Base-by-base conservation (phyloP, 2,888 invertebrate genomes). In the Cephus sareptanus region DNA sequence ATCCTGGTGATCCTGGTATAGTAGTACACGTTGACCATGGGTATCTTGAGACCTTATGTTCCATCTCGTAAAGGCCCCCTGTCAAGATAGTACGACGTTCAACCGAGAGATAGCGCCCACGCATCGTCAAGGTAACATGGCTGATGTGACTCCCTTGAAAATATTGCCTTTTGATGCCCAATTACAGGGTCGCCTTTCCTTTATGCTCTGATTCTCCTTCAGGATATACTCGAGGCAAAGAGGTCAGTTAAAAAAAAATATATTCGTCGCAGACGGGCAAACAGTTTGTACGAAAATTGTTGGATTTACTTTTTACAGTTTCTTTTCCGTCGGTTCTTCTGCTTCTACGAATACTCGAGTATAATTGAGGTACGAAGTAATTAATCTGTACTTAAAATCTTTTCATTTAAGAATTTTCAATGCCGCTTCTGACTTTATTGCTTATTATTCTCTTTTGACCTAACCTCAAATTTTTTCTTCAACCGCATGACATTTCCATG, bases 91-190 rank as follows among this genome's bases (percentile, higher is more conserved):
- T 85, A 68, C 76, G 76, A 37, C 30, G 34, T 31, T 15, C 75
- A 34, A 30, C 83, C 85, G 80, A 79, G 56, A 83, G 85, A 84
- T 82, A 71, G 31, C 71, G 31, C 71, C 31, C 12, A 15, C 71
- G 71, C 71, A 71, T 71, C 71, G 71, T 34, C 56, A 56, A 56
- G 23, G 56, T 56, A 56, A 56, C 23, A 0, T 23, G 23, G 56
- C 56, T 56, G 56, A 56, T 56, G 23, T 56, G 56, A 56, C 56
- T 56, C 9, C 56, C 56, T 56, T 77, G 31, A 75, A 89, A 88
- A 88, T 89, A 89, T 88, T 81, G 84, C 81, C 83, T 84, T 89
- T 89, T 87, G 85, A 87, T 89, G 89, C 88, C 88, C 88, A 89
- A 89, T 89, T 89, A 89, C 88, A 88, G 87, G 81, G 86, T 75